Evolutionary conservation across 2,113 vertebrate genomes (phyloP), one percentile per base, ranked within the genome.

Genomic region (Saccopteryx leptura): DNA sequence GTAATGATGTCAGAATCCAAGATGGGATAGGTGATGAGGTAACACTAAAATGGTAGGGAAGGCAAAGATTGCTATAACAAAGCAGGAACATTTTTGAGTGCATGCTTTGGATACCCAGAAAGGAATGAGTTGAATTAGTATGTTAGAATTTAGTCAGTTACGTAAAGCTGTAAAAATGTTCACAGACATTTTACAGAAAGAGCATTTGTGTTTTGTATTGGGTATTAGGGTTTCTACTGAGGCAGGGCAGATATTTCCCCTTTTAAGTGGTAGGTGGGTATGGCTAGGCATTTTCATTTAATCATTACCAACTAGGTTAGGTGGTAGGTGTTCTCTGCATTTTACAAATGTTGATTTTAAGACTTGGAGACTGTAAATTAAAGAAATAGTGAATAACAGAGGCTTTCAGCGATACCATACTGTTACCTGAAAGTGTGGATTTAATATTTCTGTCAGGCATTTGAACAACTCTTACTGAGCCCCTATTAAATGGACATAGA

Each of bases 321-420:
- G 75, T 56, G 75, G 75, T 56, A 56, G 75, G 18, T 52, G 52
- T 89, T 86, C 33, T 23, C 46, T 72, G 18, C 31, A 31, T 84
- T 63, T 80, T 58, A 48, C 26, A 54, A 79, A 60, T 54, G n/a
- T 85, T 89, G 63, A 93, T 82, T 78, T 48, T 39, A n/a, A 48
- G 75, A n/a, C 21, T 82, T n/a, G 52, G n/a, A 71, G 61, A 93
- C 56, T 39, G 81, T 90, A 82, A 82, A 31, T 56, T 69, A 76
- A 85, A 74, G 66, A 82, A 39, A 79, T 13, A 66, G 56, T 82
- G 33, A 72, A 56, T 72, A 28, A 60, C 3, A 79, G 74, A 84
- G 33, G 8, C 58, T 85, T 93, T 68, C 28, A 54, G 19, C 3
- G 24, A 85, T 83, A 39, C 26, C 39, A 2, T 86, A 33, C 11